Conservation (phyloP, 2,888 invertebrate species). For the Eutolmus rufibarbis region DNA sequence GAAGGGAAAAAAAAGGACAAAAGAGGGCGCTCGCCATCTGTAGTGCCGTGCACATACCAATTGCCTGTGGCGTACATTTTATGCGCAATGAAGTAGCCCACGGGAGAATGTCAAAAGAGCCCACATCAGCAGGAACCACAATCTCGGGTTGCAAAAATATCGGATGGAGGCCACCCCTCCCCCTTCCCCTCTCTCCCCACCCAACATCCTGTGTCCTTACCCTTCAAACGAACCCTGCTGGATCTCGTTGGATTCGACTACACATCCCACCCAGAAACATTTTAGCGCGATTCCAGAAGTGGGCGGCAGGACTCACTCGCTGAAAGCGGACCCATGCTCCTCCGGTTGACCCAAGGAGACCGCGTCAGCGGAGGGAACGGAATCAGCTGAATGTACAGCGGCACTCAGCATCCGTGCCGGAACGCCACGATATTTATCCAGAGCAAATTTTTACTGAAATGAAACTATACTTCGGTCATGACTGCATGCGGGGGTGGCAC, state of each 20-base stretch:
- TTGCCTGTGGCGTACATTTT: slow-evolving; percentile 17
- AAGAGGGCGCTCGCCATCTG: neutral
- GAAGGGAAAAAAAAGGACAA: neutral
- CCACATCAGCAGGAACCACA: slow-evolving; percentile 1
- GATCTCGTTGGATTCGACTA: neutral
- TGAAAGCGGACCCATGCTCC: neutral
- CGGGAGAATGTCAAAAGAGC: neutral
- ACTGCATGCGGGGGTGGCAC: slow-evolving; percentile 29
- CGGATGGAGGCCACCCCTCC: neutral
- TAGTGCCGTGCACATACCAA: neutral
- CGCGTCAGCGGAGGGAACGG: neutral
- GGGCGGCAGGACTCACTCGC: neutral
- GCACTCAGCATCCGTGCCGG: neutral
- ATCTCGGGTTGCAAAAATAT: neutral
- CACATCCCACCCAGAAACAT: neutral
- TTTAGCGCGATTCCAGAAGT: neutral
- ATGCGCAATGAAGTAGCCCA: slow-evolving; percentile 10
- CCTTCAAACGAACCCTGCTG: slow-evolving; percentile 20
- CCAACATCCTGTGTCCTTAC: neutral
- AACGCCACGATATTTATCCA: neutral
- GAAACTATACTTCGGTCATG: slow-evolving; percentile 4
- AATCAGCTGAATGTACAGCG: slow-evolving; percentile 10
- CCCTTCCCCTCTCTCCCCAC: neutral
- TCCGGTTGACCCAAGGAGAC: neutral
- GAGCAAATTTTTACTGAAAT: slow-evolving; percentile 6